Base-by-base conservation (phyloP, 2,888 invertebrate species). In the Atrina japonica region DNA sequence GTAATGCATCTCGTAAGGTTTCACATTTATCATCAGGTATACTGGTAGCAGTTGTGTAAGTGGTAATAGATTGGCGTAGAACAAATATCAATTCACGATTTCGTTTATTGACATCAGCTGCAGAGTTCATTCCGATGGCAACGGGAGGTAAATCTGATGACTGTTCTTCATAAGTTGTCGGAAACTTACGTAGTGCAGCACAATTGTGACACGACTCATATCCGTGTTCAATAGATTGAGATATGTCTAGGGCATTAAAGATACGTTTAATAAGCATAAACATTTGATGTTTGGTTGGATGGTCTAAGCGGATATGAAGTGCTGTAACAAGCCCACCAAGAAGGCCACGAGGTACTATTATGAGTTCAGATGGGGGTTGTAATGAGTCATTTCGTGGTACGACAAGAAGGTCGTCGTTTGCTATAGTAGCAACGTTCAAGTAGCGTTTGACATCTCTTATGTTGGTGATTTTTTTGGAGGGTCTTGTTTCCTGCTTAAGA, bases 381-480 rank as follows among this genome's bases (percentile, higher is more conserved):
- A 55, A 21, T 16, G 70, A 66, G 16, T 70, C 61, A 18, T 21
- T 25, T 16, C 61, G 30, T 6, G 56, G 47, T 25, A 74, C 77
- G 11, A 80, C 58, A 1, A 81, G 49, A 11, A 80, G 43, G 7
- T 79, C 80, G 59, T 78, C 80, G 47, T 50, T 69, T 40, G 81
- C 68, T 11, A 81, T 74, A 5, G 77, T 66, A 0, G 59, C 76
- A 2, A 71, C 70, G 30, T 49, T 58, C 0, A 81, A 52, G 40
- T 80, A 82, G 0, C 73, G 53, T 49, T 80, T 81, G 1, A 77
- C 73, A 30, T 79, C 76, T 59, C 65, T 71, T 14, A 80, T 66
- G 47, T 78, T 81, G 0, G 77, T 80, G 1, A 75, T 25, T 45
- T 80, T 81, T 41, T 76, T 78, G 5, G 77, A 83, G 0, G 83